Base-by-base conservation (phyloP, 2,113 vertebrate genomes). In the Myrmecobius fasciatus region DNA sequence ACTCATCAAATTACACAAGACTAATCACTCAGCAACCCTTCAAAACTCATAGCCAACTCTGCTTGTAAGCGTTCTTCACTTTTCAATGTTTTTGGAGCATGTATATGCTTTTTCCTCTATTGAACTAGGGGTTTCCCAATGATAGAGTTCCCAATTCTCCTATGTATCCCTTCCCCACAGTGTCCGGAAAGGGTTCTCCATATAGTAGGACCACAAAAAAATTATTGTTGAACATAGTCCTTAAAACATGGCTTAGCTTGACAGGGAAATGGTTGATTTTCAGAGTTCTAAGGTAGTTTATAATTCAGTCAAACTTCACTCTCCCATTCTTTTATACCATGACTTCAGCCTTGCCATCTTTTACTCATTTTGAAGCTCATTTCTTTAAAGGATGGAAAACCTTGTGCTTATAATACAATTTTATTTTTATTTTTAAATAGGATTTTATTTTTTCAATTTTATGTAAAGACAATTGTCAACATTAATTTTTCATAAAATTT, bases 171-270 rank as follows among this genome's bases (percentile, higher is more conserved):
- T 52, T 31, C 14, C 17, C 20, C 31, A 25, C 43, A n/a, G 90
- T 93, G n/a, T 60, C 14, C 60, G 91, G 54, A 89, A 9, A 89
- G 25, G 2, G 6, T 91, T 93, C 47, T 89, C 54, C 36, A n/a
- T 60, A 92, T 0, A n/a, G 46, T 31, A 48, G 10, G 28, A 53
- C 5, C 12, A 25, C 60, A 75, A n/a, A 75, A 75, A n/a, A 75
- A 75, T 12, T 54, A n/a, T 75, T 75, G 14, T 75, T 75, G 31
- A 20, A 75, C 7, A 3, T 0, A 36, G 49, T 22, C 75, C 25
- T 93, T 94, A 47, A 47, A 91, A 93, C 24, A 92, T 94, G 89
- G 52, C 43, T 91, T 47, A 91, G 24, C 49, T 89, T 24, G 43
- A 31, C 26, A 93, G 53, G 91, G 93, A 93, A 49, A 94, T 52